These are phyloP conservation scores for Mormyrus hasselquistii DNA, from an alignment of 2,797 vertebrate species.

Conservation along the genomic window DNA sequence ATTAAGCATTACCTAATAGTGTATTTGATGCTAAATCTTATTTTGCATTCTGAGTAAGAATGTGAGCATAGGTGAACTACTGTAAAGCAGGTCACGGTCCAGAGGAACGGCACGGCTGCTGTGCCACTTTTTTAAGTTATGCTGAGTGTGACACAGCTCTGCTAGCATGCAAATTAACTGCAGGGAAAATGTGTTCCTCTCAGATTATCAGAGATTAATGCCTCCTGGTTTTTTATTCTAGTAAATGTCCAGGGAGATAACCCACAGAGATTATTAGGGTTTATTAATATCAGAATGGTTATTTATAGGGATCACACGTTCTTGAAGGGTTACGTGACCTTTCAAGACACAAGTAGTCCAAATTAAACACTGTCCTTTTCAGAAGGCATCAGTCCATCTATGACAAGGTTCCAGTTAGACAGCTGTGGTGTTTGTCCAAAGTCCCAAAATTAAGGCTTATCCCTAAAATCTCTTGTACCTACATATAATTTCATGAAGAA, in stretches of 20 bases:
- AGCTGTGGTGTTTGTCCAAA: not conserved
- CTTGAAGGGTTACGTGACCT: not conserved
- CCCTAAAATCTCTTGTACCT: not conserved
- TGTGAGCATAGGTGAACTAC: not conserved
- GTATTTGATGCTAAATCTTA: not conserved
- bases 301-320: not conserved
- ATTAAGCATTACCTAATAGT: not conserved
- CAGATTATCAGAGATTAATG: not conserved
- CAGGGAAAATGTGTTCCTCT: not conserved
- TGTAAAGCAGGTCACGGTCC: not conserved
- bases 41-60: not conserved
- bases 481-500: not conserved
- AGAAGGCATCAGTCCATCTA: not conserved
- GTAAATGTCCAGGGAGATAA: not conserved
- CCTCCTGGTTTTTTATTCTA: not conserved
- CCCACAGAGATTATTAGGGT: conserved; percentile 8
- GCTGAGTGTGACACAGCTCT: not conserved
- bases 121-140: not conserved
- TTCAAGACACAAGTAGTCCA: not conserved
- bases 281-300: not conserved
- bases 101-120: not conserved
- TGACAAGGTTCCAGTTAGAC: not conserved
- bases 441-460: not conserved
- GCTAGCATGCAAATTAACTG: not conserved
- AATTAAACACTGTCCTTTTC: not conserved